Conservation (phyloP, 2,797 vertebrate species). For the Liasis olivaceus region DNA sequence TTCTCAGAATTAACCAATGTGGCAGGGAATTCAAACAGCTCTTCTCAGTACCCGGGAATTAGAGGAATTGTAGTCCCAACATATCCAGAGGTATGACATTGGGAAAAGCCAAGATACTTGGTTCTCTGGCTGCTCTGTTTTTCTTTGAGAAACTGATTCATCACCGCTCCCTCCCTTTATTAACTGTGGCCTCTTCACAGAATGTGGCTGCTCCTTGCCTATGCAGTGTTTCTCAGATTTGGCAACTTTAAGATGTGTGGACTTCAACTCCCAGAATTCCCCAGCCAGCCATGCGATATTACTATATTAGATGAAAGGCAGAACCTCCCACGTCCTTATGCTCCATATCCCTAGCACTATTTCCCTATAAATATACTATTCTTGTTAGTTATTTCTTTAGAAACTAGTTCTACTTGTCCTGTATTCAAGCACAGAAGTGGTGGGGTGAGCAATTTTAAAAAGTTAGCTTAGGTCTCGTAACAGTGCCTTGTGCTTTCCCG, state of each 20-base stretch:
- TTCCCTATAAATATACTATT: not conserved
- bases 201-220: not conserved
- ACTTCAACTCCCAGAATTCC: not conserved
- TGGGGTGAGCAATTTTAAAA: not conserved
- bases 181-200: not conserved
- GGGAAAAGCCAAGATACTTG: not conserved
- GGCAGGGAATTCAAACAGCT: not conserved
- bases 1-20: not conserved
- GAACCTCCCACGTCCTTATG: not conserved
- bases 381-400: not conserved
- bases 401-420: not conserved
- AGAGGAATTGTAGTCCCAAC: not conserved
- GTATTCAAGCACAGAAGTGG: not conserved
- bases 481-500: not conserved
- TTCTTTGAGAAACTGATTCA: not conserved
- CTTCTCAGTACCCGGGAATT: not conserved
- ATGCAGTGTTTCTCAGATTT: not conserved
- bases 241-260: not conserved
- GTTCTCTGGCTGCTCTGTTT: not conserved
- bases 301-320: not conserved
- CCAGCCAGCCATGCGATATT: not conserved
- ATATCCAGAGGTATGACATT: not conserved
- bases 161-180: not conserved
- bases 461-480: not conserved
- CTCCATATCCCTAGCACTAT: not conserved